Evolutionary conservation across 2,113 vertebrate genomes (phyloP).

Genomic region (Pampusana beccarii): DNA sequence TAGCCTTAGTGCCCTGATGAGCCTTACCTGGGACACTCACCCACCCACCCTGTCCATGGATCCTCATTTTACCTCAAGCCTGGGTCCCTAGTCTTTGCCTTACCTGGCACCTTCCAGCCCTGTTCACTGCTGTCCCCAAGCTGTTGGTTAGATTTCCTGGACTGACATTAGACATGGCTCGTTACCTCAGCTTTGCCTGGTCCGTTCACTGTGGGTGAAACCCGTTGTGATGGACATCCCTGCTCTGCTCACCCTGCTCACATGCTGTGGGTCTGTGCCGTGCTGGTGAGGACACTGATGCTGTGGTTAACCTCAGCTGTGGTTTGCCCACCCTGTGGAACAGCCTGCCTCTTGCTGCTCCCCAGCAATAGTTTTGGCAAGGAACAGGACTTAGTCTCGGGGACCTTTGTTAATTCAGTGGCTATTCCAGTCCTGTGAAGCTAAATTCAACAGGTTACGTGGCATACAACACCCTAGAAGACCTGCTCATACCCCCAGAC

Average conservation of each 20-base stretch:
- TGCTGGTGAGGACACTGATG: not conserved
- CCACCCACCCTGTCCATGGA: not conserved
- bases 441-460: not conserved
- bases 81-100: not conserved
- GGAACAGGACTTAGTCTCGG: not conserved
- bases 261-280: not conserved
- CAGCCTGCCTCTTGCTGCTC: not conserved
- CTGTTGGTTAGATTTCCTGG: not conserved
- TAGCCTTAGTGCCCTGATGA: not conserved
- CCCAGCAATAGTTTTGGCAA: not conserved
- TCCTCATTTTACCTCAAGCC: not conserved
- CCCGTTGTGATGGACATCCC: not conserved
- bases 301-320: accelerated
- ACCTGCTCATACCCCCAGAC: not conserved
- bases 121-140: not conserved
- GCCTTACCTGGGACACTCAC: accelerated
- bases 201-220: not conserved
- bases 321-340: not conserved
- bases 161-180: not conserved
- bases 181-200: not conserved
- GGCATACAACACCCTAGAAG: not conserved
- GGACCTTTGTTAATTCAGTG: not conserved
- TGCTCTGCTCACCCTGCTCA: not conserved
- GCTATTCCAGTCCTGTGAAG: not conserved
- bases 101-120: not conserved